phyloP scores from a whole-genome alignment of 1,140 invertebrate genomes.

The Drosophila bifasciata region DNA sequence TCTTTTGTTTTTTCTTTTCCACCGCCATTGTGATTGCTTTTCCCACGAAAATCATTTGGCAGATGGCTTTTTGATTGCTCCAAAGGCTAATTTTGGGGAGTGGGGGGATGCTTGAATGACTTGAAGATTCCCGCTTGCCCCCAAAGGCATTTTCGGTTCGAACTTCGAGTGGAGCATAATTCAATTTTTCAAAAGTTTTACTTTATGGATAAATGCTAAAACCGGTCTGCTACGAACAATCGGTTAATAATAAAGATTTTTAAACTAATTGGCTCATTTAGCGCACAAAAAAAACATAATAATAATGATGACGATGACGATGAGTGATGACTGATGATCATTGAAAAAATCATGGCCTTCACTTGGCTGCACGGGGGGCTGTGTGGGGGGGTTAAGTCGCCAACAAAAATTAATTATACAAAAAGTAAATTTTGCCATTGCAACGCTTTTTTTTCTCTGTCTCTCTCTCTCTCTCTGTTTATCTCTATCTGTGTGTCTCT shows the following conservation, averaged over 20 bases:
- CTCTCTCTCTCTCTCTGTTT: no score
- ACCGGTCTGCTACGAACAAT: conserved; percentile 58
- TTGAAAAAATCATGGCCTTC: conserved; percentile 61
- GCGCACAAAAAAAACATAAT: conserved; percentile 52
- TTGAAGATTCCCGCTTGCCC: conserved; percentile 16
- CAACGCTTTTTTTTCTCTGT: conserved; percentile 10
- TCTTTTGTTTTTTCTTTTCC: conserved; percentile 30
- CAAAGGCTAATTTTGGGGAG: conserved; percentile 35
- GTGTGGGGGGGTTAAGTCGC: conserved; percentile 12
- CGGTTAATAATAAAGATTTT: conserved; percentile 81
- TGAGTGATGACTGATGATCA: conserved; percentile 50
- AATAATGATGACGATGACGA: conserved; percentile 52
- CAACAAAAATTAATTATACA: conserved; percentile 77
- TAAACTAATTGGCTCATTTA: conserved; percentile 80
- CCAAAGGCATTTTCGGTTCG: conserved; percentile 19
- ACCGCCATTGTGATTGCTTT: conserved; percentile 26
- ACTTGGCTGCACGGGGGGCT: background rate
- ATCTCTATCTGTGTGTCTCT: no score
- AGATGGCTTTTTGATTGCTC: conserved; percentile 63
- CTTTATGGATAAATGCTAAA: conserved; percentile 45
- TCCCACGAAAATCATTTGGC: conserved; percentile 51
- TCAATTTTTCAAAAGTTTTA: conserved; percentile 49
- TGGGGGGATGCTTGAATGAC: no score
- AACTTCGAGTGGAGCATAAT: conserved; percentile 48
- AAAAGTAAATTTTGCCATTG: conserved; percentile 57